Evolutionary conservation across 2,888 invertebrate genomes (phyloP).

Genomic region (Drosophila lacicola): DNA sequence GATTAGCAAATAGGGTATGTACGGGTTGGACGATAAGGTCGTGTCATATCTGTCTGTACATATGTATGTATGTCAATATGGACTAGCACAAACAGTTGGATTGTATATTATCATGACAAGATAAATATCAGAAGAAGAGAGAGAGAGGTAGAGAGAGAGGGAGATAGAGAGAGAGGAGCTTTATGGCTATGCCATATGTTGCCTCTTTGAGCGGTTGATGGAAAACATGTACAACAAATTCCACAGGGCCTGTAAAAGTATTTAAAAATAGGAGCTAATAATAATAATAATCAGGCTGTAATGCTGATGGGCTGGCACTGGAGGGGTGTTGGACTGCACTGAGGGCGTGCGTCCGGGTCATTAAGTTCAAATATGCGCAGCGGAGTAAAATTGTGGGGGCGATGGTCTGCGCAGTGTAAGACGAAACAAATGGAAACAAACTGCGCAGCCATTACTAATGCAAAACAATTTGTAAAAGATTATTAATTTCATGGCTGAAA

Average conservation of each 20-base stretch:
- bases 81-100: slow-evolving; percentile 37
- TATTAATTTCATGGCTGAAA: slow-evolving; percentile 67
- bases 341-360: slow-evolving; percentile 54
- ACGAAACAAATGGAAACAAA: slow-evolving; percentile 53
- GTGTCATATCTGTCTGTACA: slow-evolving; percentile 22
- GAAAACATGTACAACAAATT: slow-evolving; percentile 52
- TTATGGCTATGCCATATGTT: slow-evolving; percentile 62
- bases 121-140: slow-evolving; percentile 48
- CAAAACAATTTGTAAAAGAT: slow-evolving; percentile 69
- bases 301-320: slow-evolving; percentile 32
- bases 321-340: slow-evolving; percentile 23
- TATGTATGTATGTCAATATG: slow-evolving; percentile 10
- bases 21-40: slow-evolving; percentile 7
- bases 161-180: not conserved
- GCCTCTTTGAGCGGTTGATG: slow-evolving; percentile 25
- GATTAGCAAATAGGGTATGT: slow-evolving; percentile 60
- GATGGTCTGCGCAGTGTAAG: slow-evolving; percentile 20
- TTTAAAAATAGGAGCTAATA: slow-evolving; percentile 67
- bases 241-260: slow-evolving; percentile 63
- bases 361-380: slow-evolving; percentile 52
- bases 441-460: slow-evolving; percentile 69
- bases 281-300: slow-evolving; percentile 44
- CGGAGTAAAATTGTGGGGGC: not conserved
- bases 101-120: slow-evolving; percentile 61
- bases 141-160: not conserved